phyloP scores from a whole-genome alignment of 2,113 vertebrate species.

The Grus americana region DNA sequence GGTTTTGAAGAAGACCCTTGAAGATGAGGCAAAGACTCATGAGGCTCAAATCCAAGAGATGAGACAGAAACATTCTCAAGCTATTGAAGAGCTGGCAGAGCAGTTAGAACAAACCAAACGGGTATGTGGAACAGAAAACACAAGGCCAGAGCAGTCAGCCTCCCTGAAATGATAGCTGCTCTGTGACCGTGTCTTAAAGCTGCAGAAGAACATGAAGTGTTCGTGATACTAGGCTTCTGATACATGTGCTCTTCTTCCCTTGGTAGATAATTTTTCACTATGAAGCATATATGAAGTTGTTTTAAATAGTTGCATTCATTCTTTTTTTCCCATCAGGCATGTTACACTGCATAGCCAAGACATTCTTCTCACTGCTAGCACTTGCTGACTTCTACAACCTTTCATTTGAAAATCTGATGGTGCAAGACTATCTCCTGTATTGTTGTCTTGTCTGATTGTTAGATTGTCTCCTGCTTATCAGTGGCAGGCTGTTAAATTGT shows the following conservation, averaged over 20 bases:
- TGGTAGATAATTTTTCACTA: neutral
- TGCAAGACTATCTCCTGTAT: neutral
- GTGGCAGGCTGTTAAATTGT: neutral
- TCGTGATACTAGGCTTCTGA: neutral
- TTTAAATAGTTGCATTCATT: neutral
- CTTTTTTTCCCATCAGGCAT: neutral
- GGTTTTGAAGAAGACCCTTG: constrained; percentile 90
- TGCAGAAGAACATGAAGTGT: neutral
- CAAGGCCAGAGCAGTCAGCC: neutral
- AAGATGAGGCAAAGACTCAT: constrained; percentile 89
- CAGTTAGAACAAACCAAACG: constrained; percentile 96
- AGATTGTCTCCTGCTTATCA: neutral
- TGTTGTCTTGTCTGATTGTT: neutral
- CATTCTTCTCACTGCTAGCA: neutral
- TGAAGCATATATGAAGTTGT: neutral
- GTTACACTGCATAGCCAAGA: neutral
- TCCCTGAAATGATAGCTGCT: neutral
- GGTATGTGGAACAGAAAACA: constrained; percentile 68
- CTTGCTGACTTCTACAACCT: neutral
- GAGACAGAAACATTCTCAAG: constrained; percentile 93
- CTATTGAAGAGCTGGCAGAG: constrained; percentile 93
- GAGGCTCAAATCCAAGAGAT: constrained; percentile 91
- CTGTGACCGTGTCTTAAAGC: neutral
- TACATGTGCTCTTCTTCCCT: neutral
- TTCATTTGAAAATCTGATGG: neutral